phyloP scores from a whole-genome alignment of 2,797 vertebrate species.

The Eremophila alpestris region DNA sequence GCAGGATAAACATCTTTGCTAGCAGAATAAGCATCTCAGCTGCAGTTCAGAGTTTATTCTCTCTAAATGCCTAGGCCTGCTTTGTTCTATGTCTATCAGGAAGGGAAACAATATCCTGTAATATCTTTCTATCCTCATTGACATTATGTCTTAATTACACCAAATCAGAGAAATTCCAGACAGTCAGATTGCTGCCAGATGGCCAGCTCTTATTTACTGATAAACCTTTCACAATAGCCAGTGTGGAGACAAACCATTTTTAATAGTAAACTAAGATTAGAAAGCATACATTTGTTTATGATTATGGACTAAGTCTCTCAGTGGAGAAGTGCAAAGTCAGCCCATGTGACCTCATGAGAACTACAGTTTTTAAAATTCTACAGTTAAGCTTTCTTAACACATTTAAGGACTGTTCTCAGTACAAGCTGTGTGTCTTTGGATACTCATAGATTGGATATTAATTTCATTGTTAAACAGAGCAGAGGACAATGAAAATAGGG shows the following conservation, averaged over 20 bases:
- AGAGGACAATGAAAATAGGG: background rate
- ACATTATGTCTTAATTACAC: constrained; percentile 76
- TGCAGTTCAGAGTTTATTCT: constrained; percentile 76
- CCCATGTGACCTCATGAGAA: background rate
- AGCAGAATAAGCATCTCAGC: constrained; percentile 71
- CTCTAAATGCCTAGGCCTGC: constrained; percentile 69
- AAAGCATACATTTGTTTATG: constrained; percentile 24
- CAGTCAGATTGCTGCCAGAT: constrained; percentile 76
- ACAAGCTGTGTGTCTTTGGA: background rate
- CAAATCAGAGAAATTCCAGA: constrained; percentile 71
- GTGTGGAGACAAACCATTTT: constrained; percentile 53
- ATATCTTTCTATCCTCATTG: constrained; percentile 73
- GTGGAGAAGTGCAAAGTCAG: constrained; percentile 30
- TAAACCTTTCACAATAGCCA: constrained; percentile 75
- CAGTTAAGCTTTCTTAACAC: background rate
- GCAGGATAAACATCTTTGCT: constrained; percentile 63
- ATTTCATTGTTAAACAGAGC: background rate
- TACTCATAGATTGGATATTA: background rate
- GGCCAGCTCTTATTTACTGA: constrained; percentile 74
- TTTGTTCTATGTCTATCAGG: constrained; percentile 71
- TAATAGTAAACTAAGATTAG: constrained; percentile 51
- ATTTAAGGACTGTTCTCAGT: background rate
- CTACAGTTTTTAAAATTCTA: background rate
- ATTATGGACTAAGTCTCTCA: constrained; percentile 5
- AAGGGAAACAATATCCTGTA: constrained; percentile 76